Evolutionary conservation across 1,140 invertebrate species (phyloP).

Genomic region (Holotrichia oblita): DNA sequence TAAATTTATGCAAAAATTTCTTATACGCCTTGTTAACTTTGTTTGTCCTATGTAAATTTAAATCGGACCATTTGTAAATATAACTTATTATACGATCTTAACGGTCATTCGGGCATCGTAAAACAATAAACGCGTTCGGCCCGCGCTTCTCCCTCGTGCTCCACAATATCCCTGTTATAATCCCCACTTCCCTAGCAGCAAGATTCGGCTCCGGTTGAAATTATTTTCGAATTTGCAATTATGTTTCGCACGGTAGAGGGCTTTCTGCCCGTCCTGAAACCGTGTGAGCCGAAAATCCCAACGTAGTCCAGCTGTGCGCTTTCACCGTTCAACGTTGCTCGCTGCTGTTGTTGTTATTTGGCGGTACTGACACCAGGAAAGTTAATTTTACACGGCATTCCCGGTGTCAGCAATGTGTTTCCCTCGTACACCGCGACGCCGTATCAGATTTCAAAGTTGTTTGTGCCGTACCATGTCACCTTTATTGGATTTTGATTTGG

Average conservation of each 20-base stretch:
- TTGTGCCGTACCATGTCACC: not conserved
- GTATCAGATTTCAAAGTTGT: conserved; percentile 3
- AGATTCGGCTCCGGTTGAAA: not conserved
- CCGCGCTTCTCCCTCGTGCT: not conserved
- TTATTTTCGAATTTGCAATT: conserved; percentile 21
- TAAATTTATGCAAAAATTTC: not conserved
- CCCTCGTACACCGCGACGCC: not conserved
- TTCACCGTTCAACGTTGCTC: not conserved
- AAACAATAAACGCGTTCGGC: conserved; percentile 1
- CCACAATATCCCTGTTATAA: not conserved
- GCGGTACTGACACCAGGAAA: not conserved
- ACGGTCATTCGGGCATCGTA: conserved; percentile 14
- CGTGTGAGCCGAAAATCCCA: not conserved
- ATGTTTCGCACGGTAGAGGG: not conserved
- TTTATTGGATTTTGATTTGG: conserved; percentile 12
- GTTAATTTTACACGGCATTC: not conserved
- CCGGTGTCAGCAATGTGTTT: not conserved
- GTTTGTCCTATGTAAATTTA: conserved; percentile 21
- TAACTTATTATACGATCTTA: conserved; percentile 17
- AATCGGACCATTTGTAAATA: conserved; percentile 15
- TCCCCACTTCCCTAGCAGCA: not conserved
- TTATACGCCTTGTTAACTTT: conserved; percentile 6
- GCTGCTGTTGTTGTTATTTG: not conserved
- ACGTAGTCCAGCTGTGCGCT: not conserved
- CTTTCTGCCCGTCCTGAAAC: not conserved